A percentile compares a stretch with the other conserved stretches of the same genome.
These are phyloP conservation scores for Poicephalus meyeri DNA, from an alignment of 2,113 vertebrate genomes.

Conservation along the genomic window DNA sequence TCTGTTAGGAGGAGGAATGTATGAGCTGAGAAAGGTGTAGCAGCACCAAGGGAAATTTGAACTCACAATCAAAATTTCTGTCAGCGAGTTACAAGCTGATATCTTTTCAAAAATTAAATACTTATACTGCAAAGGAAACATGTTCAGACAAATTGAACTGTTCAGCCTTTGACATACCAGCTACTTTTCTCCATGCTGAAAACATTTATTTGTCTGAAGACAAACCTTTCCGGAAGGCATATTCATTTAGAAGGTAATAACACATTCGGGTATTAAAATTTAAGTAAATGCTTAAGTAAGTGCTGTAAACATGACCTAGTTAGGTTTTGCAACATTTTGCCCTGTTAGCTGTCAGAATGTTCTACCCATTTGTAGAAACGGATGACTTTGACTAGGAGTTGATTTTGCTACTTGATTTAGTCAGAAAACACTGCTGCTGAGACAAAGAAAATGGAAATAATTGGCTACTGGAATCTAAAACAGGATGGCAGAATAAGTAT, in stretches of 20 bases:
- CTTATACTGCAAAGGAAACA: neutral
- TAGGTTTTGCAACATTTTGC: neutral
- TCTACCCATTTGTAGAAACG: neutral
- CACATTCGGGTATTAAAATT: neutral
- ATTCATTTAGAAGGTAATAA: neutral
- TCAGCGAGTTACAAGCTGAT: accelerated
- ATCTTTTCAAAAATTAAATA: neutral
- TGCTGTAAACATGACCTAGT: neutral
- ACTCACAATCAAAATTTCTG: neutral
- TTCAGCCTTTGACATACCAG: neutral
- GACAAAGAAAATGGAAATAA: neutral
- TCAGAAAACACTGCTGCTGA: neutral
- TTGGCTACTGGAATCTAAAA: neutral
- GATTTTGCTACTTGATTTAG: neutral
- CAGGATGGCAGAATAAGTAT: neutral
- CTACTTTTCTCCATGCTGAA: neutral
- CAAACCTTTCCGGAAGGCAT: neutral
- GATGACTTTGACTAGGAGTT: neutral
- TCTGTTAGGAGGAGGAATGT: neutral
- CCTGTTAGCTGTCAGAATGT: neutral
- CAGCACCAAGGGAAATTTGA: neutral
- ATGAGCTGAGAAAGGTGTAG: neutral
- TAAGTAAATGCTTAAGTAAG: neutral
- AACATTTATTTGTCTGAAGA: neutral
- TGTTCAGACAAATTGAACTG: neutral